A percentile compares a stretch with the other conserved stretches of the same genome.
phyloP scores from a whole-genome alignment of 1,140 invertebrate species.

The Chironomus striatipennis region DNA sequence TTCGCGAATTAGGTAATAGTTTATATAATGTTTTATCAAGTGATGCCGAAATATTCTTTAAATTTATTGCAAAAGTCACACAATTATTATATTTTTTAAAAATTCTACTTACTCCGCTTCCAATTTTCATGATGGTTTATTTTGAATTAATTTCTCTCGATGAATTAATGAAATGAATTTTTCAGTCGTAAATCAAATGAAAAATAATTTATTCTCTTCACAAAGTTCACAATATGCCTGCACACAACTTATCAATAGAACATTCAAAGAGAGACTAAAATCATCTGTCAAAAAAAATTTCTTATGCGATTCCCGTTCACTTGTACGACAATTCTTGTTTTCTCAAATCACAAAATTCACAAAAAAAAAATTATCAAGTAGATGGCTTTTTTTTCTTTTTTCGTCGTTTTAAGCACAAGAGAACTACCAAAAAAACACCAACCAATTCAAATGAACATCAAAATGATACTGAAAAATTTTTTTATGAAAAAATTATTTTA shows the following conservation, averaged over 20 bases:
- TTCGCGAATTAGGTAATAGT: no score
- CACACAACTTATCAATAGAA: slow-evolving; percentile 1
- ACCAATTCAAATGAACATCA: slow-evolving; percentile 20
- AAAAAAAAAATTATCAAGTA: background rate
- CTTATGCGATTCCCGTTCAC: background rate
- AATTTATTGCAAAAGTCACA: no score
- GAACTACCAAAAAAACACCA: background rate
- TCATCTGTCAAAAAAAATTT: background rate
- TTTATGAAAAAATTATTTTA: slow-evolving; percentile 16
- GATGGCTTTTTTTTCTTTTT: no score
- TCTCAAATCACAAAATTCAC: no score
- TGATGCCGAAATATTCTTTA: no score
- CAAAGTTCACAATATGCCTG: no score
- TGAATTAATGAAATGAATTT: background rate
- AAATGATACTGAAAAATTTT: slow-evolving; percentile 22
- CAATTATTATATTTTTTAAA: no score
- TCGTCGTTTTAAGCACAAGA: no score
- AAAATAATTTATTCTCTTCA: no score
- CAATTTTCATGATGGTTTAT: background rate
- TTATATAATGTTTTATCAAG: no score
- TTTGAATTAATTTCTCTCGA: background rate
- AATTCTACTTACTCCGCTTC: background rate
- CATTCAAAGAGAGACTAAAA: slow-evolving; percentile 6
- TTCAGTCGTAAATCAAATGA: no score
- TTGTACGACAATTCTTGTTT: no score